A percentile compares a stretch with the other conserved stretches of the same genome.
Evolutionary conservation across 2,888 invertebrate genomes (phyloP).

Genomic region (Caenorhabditis drosophilae): DNA sequence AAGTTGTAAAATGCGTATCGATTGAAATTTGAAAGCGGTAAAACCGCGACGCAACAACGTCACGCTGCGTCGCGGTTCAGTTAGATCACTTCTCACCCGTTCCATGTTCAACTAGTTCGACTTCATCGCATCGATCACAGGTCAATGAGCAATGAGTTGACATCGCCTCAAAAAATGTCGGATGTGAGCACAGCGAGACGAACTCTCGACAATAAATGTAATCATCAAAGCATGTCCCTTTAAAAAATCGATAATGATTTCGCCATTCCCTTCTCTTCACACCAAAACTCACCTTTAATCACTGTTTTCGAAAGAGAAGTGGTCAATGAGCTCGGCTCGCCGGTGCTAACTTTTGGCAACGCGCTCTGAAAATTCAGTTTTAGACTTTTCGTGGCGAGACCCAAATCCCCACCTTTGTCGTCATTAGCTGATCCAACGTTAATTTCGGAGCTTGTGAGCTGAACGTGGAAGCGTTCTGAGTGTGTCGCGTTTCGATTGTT

Average conservation of each 20-base stretch:
- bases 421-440: constrained; percentile 18
- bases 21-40: too few relatives aligned
- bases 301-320: constrained; percentile 51
- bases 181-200: constrained; percentile 52
- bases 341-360: constrained; percentile 33
- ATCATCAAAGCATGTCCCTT: constrained; percentile 56
- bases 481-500: too few relatives aligned
- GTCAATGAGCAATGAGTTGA: constrained; percentile 51
- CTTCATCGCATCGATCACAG: constrained; percentile 51
- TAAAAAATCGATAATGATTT: not conserved
- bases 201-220: constrained; percentile 58
- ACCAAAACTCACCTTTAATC: constrained; percentile 27
- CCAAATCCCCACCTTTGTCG: constrained; percentile 8
- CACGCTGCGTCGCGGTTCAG: too few relatives aligned
- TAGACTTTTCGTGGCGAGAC: not conserved
- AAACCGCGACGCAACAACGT: too few relatives aligned
- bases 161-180: constrained; percentile 53
- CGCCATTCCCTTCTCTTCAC: not conserved
- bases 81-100: not conserved
- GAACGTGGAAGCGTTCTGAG: too few relatives aligned
- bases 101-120: not conserved
- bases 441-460: too few relatives aligned
- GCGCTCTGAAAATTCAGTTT: constrained; percentile 21
- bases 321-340: constrained; percentile 21
- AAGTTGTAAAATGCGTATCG: too few relatives aligned